Base-by-base conservation (phyloP, 2,888 invertebrate genomes). In the Drosophila diplacantha region DNA sequence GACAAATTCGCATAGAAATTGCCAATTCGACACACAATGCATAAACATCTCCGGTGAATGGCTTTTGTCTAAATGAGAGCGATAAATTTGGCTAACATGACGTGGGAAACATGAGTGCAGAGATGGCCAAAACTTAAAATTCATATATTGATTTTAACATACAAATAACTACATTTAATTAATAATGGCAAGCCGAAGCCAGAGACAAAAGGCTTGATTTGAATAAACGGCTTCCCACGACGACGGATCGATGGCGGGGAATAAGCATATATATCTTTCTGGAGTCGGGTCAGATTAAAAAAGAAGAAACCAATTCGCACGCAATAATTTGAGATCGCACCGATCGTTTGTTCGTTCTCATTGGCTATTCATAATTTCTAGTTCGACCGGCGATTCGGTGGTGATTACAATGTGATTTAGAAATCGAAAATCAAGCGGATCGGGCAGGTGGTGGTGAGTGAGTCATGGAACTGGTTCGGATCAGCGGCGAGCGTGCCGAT, bases 181-280 rank as follows among this genome's bases (percentile, higher is more conserved):
- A 81, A 78, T 81, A 78, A 72, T 49, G 60, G 51, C 51, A 16
- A 16, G 18, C 71, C 53, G 79, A 84, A 71, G 52, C 54, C 53
- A 47, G 43, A 51, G 67, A 76, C 73, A 71, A 76, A 71, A 75
- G 81, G 12, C n/a, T 66, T 70, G 35, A 82, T 83, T 83, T 83
- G 81, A 83, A 83, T 83, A 83, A 85, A 77, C 61, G 60, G 47
- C 73, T 83, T 83, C 82, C 84, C 82, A 83, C 82, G 81, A 68
- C 51, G 81, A 68, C 50, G 31, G 31, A 32, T 32, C 14, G 41
- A 20, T 62, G 7, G 32, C 39, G 35, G 35, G 32, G n/a, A 29
- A 34, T 31, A 18, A 44, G 7, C 20, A 20, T 20, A 46, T 39
- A n/a, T 61, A 38, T 61, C n/a, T 61, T 22, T 60, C n/a, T 34